Conservation (phyloP, 2,888 invertebrate genomes). For the Calliscelio sp. region DNA sequence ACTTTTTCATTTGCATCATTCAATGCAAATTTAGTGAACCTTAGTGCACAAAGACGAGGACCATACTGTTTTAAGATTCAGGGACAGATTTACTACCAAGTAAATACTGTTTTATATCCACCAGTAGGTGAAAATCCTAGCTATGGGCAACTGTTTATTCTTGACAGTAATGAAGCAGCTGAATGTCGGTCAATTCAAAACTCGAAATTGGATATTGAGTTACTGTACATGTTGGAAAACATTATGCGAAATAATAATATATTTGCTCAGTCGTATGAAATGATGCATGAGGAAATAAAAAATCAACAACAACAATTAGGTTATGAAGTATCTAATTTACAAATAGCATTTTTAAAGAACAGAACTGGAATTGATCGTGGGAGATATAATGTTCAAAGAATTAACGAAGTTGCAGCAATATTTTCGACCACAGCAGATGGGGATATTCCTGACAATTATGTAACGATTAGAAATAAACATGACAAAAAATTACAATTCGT, state of each 20-base stretch:
- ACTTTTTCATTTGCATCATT: no score
- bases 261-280: not conserved
- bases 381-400: not conserved
- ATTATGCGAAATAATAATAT: not conserved
- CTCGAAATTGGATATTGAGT: not conserved
- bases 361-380: conserved; percentile 9
- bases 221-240: not conserved
- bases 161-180: not conserved
- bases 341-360: not conserved
- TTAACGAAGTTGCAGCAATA: not conserved
- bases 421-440: not conserved
- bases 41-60: no score
- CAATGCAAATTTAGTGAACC: no score
- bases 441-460: not conserved
- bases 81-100: no score
- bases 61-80: no score
- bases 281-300: conserved; percentile 9
- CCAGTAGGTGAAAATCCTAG: not conserved
- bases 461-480: not conserved
- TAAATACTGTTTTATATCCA: not conserved
- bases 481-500: not conserved
- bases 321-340: not conserved
- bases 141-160: not conserved
- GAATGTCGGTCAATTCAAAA: not conserved
- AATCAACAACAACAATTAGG: not conserved